A percentile compares a stretch with the other conserved stretches of the same genome.
These are phyloP conservation scores for Ophraella communa DNA, from an alignment of 2,888 invertebrate genomes.

Conservation along the genomic window DNA sequence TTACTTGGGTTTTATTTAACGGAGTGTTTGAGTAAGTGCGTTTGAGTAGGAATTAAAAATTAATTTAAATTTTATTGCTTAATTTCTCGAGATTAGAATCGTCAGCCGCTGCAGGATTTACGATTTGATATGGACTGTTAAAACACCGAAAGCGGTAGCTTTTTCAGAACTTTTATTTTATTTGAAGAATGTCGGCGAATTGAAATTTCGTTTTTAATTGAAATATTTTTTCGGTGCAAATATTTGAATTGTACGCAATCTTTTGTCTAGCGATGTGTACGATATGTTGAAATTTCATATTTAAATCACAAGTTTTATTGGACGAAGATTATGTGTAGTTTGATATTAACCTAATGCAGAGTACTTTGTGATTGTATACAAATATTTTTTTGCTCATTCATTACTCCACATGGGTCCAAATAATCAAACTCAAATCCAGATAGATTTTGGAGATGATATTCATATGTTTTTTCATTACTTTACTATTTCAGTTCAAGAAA, in stretches of 20 bases:
- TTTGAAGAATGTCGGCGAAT: constrained; percentile 34
- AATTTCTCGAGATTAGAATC: constrained; percentile 37
- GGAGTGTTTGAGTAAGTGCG: constrained; percentile 34
- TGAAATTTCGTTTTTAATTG: constrained; percentile 30
- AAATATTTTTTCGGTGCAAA: constrained; percentile 29
- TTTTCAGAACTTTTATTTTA: constrained; percentile 33
- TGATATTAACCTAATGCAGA: background rate
- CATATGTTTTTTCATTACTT: no score
- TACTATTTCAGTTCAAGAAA: no score
- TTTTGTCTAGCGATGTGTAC: background rate
- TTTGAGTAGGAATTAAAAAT: constrained; percentile 41
- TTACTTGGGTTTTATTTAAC: constrained; percentile 20
- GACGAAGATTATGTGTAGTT: background rate
- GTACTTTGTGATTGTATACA: background rate
- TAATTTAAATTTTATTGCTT: constrained; percentile 42
- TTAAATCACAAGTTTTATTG: constrained; percentile 3
- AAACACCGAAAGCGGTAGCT: constrained; percentile 20
- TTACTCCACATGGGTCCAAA: no score
- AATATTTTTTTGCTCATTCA: no score
- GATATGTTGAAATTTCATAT: constrained; percentile 1
- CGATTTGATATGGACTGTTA: constrained; percentile 14
- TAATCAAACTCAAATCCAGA: no score
- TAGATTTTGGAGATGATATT: no score
- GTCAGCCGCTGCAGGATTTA: constrained; percentile 32
- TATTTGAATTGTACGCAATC: constrained; percentile 25